A percentile compares a stretch with the other conserved stretches of the same genome.
phyloP scores from a whole-genome alignment of 2,797 vertebrate genomes.

The Orientallactaga sibirica region DNA sequence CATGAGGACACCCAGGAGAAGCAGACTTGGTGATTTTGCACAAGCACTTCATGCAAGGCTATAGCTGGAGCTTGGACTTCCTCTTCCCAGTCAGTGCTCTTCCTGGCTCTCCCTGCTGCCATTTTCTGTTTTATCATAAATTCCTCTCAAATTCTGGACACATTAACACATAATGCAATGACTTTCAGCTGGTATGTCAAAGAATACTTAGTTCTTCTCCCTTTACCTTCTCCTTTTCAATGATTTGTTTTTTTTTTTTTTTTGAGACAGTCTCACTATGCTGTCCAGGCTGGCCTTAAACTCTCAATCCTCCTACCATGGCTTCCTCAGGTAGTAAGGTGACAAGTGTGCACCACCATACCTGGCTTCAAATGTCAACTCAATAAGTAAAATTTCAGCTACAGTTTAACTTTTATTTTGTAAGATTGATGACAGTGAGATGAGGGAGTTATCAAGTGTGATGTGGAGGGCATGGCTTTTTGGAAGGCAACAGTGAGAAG shows the following conservation, averaged over 20 bases:
- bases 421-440: background rate
- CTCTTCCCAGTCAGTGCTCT: background rate
- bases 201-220: no score
- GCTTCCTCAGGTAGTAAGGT: background rate
- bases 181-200: background rate
- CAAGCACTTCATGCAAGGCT: background rate
- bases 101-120: background rate
- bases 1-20: background rate
- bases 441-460: background rate
- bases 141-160: background rate
- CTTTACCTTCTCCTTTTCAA: background rate
- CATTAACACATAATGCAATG: background rate
- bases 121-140: background rate
- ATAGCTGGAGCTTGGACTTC: background rate
- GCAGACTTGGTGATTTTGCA: background rate
- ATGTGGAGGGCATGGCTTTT: background rate
- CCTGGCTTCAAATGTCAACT: background rate
- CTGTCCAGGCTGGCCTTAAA: background rate
- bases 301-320: background rate
- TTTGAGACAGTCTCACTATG: background rate
- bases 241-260: background rate
- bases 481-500: background rate
- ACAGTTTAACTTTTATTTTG: background rate
- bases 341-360: background rate
- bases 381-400: background rate